phyloP scores from a whole-genome alignment of 2,113 vertebrate genomes.

The Mastomys coucha region DNA sequence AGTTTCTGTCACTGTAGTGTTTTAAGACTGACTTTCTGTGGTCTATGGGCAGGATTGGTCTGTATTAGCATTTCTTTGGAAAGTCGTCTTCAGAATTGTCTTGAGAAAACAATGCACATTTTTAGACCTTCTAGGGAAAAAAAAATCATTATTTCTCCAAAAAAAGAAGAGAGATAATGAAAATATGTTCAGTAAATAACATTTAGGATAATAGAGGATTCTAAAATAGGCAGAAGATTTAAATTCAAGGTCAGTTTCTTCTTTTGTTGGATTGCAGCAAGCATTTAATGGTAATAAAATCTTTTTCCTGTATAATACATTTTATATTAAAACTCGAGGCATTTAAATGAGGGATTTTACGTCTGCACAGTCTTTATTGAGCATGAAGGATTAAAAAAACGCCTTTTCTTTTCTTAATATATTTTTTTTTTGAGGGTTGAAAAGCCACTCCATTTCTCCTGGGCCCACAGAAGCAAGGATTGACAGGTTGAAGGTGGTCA shows the following conservation, averaged over 20 bases:
- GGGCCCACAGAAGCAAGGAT: neutral
- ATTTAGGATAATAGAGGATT: slow-evolving; percentile 58
- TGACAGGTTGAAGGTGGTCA: neutral
- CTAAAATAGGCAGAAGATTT: slow-evolving; percentile 52
- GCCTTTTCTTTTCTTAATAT: slow-evolving; percentile 31
- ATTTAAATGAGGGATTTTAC: slow-evolving; percentile 83
- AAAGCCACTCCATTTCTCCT: neutral
- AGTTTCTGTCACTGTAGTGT: slow-evolving; percentile 61
- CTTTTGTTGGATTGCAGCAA: slow-evolving; percentile 68
- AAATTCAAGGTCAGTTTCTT: slow-evolving; percentile 80
- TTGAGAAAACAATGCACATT: slow-evolving; percentile 78
- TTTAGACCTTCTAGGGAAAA: slow-evolving; percentile 67
- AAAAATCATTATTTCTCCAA: slow-evolving; percentile 72
- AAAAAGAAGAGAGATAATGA: slow-evolving; percentile 73
- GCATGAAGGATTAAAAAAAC: slow-evolving; percentile 81
- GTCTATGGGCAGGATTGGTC: slow-evolving; percentile 67
- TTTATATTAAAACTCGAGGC: slow-evolving; percentile 80
- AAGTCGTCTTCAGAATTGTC: slow-evolving; percentile 66
- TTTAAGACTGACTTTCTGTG: slow-evolving; percentile 65
- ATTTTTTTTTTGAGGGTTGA: slow-evolving; percentile 27
- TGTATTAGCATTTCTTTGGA: slow-evolving; percentile 75
- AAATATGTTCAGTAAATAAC: slow-evolving; percentile 71
- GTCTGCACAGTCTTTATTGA: slow-evolving; percentile 78
- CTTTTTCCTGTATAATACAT: slow-evolving; percentile 79
- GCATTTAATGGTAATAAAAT: slow-evolving; percentile 80